These are phyloP conservation scores for Rhabdornis inornatus DNA, from an alignment of 2,113 vertebrate species.

Conservation along the genomic window DNA sequence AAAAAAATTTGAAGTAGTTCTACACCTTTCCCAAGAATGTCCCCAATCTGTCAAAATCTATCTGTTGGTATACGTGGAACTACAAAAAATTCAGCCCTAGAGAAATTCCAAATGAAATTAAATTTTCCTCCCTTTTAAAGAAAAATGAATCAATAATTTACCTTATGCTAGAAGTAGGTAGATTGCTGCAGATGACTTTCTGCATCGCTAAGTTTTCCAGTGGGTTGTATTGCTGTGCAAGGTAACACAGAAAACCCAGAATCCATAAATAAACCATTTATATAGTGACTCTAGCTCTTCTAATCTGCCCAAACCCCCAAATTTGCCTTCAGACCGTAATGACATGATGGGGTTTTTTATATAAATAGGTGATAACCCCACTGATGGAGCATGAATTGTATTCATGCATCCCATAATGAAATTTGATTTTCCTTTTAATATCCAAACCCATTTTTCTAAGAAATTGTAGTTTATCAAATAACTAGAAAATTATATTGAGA, in stretches of 20 bases:
- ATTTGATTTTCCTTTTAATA: neutral
- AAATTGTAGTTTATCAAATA: neutral
- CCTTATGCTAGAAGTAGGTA: neutral
- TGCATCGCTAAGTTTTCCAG: neutral
- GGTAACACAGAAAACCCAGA: neutral
- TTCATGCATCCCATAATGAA: neutral
- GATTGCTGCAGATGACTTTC: neutral
- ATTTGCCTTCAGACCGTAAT: neutral
- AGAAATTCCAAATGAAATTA: neutral
- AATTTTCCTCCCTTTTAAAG: conserved; percentile 17
- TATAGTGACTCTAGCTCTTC: neutral
- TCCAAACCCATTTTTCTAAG: neutral
- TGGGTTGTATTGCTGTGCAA: neutral
- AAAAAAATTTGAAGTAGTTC: neutral
- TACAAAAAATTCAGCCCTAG: neutral
- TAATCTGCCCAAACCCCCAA: neutral
- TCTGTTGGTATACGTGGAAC: neutral
- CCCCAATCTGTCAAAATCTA: neutral
- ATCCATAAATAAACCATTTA: neutral
- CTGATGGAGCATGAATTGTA: neutral
- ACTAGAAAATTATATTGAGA: neutral
- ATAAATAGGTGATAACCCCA: neutral
- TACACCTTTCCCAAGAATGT: neutral
- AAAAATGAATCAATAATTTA: neutral
- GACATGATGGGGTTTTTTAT: neutral